Percentiles rank a stretch among this genome's conserved stretches.
These are phyloP conservation scores for Phaethon lepturus DNA, from an alignment of 2,113 vertebrate species.

Conservation along the genomic window DNA sequence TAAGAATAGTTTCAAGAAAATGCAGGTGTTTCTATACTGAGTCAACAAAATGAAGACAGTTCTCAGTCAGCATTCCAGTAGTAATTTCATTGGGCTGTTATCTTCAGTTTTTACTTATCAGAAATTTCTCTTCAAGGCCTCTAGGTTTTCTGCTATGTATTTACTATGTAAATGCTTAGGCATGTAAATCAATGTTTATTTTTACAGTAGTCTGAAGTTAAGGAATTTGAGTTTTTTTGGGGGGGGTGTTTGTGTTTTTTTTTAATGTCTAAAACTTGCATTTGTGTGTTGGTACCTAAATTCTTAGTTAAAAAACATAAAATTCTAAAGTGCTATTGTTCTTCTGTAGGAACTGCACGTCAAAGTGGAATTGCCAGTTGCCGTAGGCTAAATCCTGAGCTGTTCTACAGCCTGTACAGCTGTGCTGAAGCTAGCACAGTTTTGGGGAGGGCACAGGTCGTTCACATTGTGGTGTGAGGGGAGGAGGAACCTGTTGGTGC, in stretches of 20 bases:
- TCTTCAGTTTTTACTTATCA: not conserved
- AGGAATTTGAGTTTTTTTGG: not conserved
- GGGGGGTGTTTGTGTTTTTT: not conserved
- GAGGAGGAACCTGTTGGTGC: not conserved
- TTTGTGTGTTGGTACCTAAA: not conserved
- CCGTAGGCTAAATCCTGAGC: not conserved
- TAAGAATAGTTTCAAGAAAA: not conserved
- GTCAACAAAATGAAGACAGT: not conserved
- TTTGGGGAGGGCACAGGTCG: not conserved
- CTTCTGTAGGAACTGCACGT: not conserved
- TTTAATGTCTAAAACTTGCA: not conserved
- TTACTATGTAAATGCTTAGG: conserved; percentile 24
- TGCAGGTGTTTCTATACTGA: not conserved
- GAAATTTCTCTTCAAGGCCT: not conserved
- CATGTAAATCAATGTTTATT: not conserved
- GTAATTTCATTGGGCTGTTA: not conserved
- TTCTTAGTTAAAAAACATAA: not conserved
- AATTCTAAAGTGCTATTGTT: not conserved
- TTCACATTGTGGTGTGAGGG: not conserved
- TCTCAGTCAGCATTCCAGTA: not conserved
- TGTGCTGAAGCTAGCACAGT: not conserved
- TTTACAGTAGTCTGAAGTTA: not conserved
- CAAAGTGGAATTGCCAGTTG: not conserved
- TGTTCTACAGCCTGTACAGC: not conserved
- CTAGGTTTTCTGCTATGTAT: not conserved